Base-by-base conservation (phyloP, 2,888 invertebrate genomes). In the Oconnorella tubifera region DNA sequence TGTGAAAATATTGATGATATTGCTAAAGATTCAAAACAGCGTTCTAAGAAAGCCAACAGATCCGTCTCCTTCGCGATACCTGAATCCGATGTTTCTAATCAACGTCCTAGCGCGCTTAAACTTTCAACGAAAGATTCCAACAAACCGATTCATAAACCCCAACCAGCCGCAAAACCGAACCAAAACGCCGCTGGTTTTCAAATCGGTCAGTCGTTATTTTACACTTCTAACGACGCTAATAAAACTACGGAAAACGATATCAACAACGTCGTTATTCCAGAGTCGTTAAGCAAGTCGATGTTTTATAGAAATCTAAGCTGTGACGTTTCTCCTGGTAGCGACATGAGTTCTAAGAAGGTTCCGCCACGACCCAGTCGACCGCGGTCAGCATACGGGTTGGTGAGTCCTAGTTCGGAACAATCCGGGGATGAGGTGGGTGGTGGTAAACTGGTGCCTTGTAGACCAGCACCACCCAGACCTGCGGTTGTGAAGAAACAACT, bases 311-410 rank as follows among this genome's bases (percentile, higher is more conserved):
- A 27, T 19, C 25, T 51, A 6, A 50, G 50, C 31, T 29, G 29
- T 51, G n/a, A 49, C 0, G 49, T 1, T 2, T n/a, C 27, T 28
- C 28, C 48, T 1, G 72, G 73, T 19, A 25, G 25, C 25, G 53
- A 10, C 14, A 51, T 19, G 4, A 51, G 25, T n/a, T 33, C 72
- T 28, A 71, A 72, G 55, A 77, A 74, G 61, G 68, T 73, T 3
- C 76, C 78, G 10, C 75, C 76, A 2, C 67, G 78, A 53, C 77
- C 78, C 1, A 68, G 69, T 1, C 76, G 63, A 63, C 14, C 69
- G 33, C 25, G 28, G 48, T 50, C 63, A 51, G 53, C 62, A 53
- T 19, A 61, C 19, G 49, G 48, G 19, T 65, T 62, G 48, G 59
- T 31, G 27, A 33, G 40, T 59, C 19, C 48, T 4, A 31, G 25